phyloP scores from a whole-genome alignment of 2,888 invertebrate genomes.

The Pecten maximus region DNA sequence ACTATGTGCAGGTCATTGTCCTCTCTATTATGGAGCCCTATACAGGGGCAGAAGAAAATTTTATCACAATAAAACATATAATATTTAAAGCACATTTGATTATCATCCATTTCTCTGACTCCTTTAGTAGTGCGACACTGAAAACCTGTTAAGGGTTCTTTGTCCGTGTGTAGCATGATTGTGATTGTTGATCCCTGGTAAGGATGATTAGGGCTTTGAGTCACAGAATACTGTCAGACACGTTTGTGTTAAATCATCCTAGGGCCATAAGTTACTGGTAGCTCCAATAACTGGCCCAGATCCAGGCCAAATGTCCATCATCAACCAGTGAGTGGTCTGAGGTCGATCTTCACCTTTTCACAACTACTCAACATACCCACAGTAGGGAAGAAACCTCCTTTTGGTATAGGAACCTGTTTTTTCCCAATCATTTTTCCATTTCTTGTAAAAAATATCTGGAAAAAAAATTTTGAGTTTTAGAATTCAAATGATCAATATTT shows the following conservation, averaged over 20 bases:
- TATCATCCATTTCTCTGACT: neutral
- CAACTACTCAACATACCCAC: conserved; percentile 84
- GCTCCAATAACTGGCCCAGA: neutral
- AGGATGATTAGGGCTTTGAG: neutral
- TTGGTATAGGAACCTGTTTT: conserved; percentile 84
- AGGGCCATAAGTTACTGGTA: neutral
- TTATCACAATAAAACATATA: conserved; percentile 3
- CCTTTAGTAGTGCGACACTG: too few relatives aligned
- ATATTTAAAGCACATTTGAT: conserved; percentile 31
- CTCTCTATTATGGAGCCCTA: neutral
- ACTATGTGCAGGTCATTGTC: neutral
- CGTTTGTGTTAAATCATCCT: neutral
- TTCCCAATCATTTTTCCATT: conserved; percentile 84
- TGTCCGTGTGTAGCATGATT: neutral
- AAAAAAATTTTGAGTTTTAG: conserved; percentile 42
- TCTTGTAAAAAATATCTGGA: conserved; percentile 84
- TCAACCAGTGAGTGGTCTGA: conserved; percentile 84
- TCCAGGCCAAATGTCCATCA: neutral
- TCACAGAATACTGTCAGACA: neutral
- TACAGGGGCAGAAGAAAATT: neutral
- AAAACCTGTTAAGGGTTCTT: too few relatives aligned
- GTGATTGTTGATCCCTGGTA: neutral
- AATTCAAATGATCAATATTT: neutral
- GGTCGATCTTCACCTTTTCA: conserved; percentile 84
- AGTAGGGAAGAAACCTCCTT: conserved; percentile 85